Base-by-base conservation (phyloP, 2,797 vertebrate species). In the Bovichtus diacanthus region DNA sequence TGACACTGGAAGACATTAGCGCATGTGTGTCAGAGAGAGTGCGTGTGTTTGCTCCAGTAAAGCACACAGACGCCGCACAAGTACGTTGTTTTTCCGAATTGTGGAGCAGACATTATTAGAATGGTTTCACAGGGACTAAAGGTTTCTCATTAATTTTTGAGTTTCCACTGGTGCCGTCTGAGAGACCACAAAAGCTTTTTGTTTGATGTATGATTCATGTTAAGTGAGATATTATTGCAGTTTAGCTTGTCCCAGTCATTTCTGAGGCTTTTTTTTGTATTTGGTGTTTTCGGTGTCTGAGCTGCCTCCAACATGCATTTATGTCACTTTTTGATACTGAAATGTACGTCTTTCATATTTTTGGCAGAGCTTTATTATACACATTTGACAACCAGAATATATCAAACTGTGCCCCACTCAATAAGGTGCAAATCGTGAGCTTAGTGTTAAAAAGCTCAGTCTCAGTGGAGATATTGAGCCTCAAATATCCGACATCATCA, bases 71-170 rank as follows among this genome's bases (percentile, higher is more conserved):
- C 63, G 29, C 55, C 56, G 60, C 82, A 77, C 54, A 43, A 82
- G 74, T 59, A 55, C 82, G 85, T 82, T 89, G 78, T 78, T 84
- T 86, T 78, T 60, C 73, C 82, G 51, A 80, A 87, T 82, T 53
- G 64, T 16, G 66, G 46, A 62, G 74, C 74, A 70, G 83, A 77
- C 70, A 16, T 74, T 68, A 73, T 64, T 47, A 6, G 44, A 83
- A 76, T 11, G 38, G 58, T 79, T 87, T 87, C 78, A 71, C 18
- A 0, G 74, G 63, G 74, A 73, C 64, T 60, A 80, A 86, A 86
- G 86, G 86, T 83, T 90, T 83, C 82, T 88, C 87, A 85, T 91
- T 89, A 73, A 90, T 83, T 85, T 88, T 87, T 90, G 67, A 88
- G 78, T 82, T 73, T 83, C 71, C 60, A 41, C 77, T 19, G 70